Evolutionary conservation across 2,888 invertebrate genomes (phyloP), one percentile per base, ranked within the genome.

Genomic region (Cryptocephalus primarius): DNA sequence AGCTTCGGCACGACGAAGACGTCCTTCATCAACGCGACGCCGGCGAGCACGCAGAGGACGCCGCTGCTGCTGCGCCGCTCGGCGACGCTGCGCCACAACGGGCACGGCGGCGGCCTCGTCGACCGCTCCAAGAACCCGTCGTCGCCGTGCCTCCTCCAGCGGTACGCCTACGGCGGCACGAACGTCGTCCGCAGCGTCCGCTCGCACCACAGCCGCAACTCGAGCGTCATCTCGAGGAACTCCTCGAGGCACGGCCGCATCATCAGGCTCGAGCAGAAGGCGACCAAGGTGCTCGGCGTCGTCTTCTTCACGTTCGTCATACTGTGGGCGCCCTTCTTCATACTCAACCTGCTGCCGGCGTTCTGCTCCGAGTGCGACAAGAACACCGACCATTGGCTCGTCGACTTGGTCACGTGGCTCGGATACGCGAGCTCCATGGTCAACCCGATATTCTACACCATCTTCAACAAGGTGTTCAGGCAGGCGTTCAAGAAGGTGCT

Each of bases 281-380:
- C 96, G 1, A 94, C 95, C 9, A 93, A 95, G 72, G 95, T 94
- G 4, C 72, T 94, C 13, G 93, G 93, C 3, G 88, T 94, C 1
- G 92, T 94, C 1, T 94, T 94, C 72, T 91, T 91, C 69, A 91
- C 91, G 0, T 94, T 94, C 66, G 92, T 93, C 32, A 83, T 93
- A 40, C 78, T 93, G 34, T 94, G 94, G 93, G 88, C 92, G n/a
- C 94, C 94, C 9, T 94, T 94, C 72, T 94, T 94, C 69, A 85
- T 90, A 8, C 75, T 91, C 9, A 94, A 94, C 65, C 77, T 94
- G 64, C 73, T 92, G 53, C 86, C 89, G 10, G 87, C 86, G 0
- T 77, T 92, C 8, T 93, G 92, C 61, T 78, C 80, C 8, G 79
- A 84, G 54, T 92, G 91, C 62, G 88, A 88, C 61, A 76, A 79